Evolutionary conservation across 1,140 invertebrate species (phyloP).

Genomic region (Aphelenchoides besseyi): DNA sequence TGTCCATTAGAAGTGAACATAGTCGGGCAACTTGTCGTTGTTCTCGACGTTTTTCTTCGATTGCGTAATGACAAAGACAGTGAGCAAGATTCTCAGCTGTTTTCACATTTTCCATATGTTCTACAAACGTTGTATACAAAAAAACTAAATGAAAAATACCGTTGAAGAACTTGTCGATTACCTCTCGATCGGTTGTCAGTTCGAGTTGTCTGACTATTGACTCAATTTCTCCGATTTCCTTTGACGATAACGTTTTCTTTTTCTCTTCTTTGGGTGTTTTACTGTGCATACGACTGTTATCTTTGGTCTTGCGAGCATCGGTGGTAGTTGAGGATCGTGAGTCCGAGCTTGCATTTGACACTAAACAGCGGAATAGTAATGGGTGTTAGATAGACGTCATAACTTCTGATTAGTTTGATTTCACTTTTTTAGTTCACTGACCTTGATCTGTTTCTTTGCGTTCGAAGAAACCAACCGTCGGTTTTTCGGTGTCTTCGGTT

Average conservation of each 20-base stretch:
- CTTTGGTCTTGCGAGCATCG: neutral
- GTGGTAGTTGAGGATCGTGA: too few relatives aligned
- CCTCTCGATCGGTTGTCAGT: neutral
- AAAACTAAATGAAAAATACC: neutral
- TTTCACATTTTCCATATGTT: slow-evolving; percentile 24
- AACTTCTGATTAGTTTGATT: too few relatives aligned
- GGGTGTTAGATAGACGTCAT: too few relatives aligned
- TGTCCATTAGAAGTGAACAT: slow-evolving; percentile 32
- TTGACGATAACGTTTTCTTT: slow-evolving; percentile 14
- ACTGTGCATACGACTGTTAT: slow-evolving; percentile 1
- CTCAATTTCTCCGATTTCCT: slow-evolving; percentile 26
- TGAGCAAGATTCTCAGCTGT: slow-evolving; percentile 28
- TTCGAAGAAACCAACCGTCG: neutral
- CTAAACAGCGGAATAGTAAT: too few relatives aligned
- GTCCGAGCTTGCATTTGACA: slow-evolving; percentile 28
- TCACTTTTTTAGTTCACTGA: too few relatives aligned
- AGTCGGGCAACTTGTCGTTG: slow-evolving; percentile 36
- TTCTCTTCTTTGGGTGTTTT: slow-evolving; percentile 1
- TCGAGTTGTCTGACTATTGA: slow-evolving; percentile 9
- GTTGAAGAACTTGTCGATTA: slow-evolving; percentile 18
- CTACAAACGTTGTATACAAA: slow-evolving; percentile 32
- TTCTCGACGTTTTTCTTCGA: slow-evolving; percentile 39
- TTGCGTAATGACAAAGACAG: slow-evolving; percentile 42
- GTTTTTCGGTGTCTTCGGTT: neutral
- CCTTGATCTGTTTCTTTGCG: neutral